A percentile compares a stretch with the other conserved stretches of the same genome.
These are phyloP conservation scores for Amazona ochrocephala DNA, from an alignment of 2,797 vertebrate genomes.

Conservation along the genomic window DNA sequence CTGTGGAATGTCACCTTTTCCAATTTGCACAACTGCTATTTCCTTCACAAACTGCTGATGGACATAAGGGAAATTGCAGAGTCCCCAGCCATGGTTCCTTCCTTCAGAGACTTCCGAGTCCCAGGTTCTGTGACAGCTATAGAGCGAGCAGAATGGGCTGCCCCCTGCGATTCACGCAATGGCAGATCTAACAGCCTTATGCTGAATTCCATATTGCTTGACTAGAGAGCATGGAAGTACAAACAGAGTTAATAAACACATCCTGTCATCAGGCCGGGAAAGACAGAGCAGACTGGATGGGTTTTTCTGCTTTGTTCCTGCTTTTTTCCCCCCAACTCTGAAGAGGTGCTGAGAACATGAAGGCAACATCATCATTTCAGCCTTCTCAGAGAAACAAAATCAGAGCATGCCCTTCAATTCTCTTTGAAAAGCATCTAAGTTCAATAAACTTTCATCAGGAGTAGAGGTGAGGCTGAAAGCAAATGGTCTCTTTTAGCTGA, in stretches of 20 bases:
- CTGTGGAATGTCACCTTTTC: background rate
- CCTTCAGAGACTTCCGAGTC: background rate
- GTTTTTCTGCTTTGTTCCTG: background rate
- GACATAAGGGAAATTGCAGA: background rate
- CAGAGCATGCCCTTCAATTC: constrained; percentile 47
- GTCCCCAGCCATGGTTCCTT: background rate
- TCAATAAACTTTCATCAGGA: constrained; percentile 69
- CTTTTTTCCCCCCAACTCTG: background rate
- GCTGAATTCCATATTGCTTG: background rate
- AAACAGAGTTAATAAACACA: background rate
- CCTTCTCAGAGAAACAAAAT: constrained; percentile 47
- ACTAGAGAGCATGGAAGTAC: background rate
- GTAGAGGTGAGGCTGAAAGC: constrained; percentile 71
- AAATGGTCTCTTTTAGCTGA: constrained; percentile 57
- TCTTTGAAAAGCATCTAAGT: constrained; percentile 60
- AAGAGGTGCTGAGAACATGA: background rate
- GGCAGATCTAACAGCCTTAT: background rate
- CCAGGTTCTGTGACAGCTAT: background rate
- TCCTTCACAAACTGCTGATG: background rate
- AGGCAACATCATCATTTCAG: background rate
- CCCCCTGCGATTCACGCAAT: rapidly evolving
- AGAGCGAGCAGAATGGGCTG: background rate
- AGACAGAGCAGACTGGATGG: background rate
- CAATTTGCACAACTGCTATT: background rate
- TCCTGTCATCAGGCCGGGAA: background rate